A percentile compares a stretch with the other conserved stretches of the same genome.
These are phyloP conservation scores for Himantopus leucocephalus DNA, from an alignment of 2,113 vertebrate species.

Conservation along the genomic window DNA sequence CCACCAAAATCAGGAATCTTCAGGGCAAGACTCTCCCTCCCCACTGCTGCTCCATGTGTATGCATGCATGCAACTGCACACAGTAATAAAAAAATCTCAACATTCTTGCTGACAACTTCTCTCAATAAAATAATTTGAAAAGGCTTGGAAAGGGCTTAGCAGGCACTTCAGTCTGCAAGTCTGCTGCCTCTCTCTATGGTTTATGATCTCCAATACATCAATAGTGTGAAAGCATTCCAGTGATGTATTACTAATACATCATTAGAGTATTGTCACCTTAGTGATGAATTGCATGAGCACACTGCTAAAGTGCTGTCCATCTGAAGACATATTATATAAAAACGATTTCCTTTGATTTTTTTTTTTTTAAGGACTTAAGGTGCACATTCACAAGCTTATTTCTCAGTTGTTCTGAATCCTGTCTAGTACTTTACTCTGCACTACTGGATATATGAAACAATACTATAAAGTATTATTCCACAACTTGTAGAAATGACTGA, in stretches of 20 bases:
- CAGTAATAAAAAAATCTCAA: not conserved
- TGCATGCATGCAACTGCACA: not conserved
- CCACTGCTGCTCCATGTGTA: not conserved
- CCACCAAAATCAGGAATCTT: not conserved
- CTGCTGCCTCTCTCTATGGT: not conserved
- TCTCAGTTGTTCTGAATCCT: not conserved
- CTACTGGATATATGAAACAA: not conserved
- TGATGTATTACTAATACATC: constrained; percentile 36
- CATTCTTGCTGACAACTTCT: not conserved
- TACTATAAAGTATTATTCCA: not conserved
- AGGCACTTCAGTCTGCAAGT: not conserved
- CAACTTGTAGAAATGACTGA: not conserved
- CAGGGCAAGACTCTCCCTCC: not conserved
- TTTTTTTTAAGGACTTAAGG: not conserved
- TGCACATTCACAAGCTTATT: not conserved
- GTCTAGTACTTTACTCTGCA: not conserved
- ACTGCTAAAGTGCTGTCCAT: not conserved
- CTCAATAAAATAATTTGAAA: not conserved
- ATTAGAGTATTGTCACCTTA: not conserved
- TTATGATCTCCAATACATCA: constrained; percentile 14
- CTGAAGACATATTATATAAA: constrained; percentile 2
- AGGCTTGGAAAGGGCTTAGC: not conserved
- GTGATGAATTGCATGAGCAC: constrained; percentile 1
- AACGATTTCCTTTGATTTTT: not conserved
- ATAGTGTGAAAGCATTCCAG: not conserved